Percentiles rank a stretch among this genome's conserved stretches.
These are phyloP conservation scores for Intellagama lesueurii DNA, from an alignment of 2,797 vertebrate species.

Conservation along the genomic window DNA sequence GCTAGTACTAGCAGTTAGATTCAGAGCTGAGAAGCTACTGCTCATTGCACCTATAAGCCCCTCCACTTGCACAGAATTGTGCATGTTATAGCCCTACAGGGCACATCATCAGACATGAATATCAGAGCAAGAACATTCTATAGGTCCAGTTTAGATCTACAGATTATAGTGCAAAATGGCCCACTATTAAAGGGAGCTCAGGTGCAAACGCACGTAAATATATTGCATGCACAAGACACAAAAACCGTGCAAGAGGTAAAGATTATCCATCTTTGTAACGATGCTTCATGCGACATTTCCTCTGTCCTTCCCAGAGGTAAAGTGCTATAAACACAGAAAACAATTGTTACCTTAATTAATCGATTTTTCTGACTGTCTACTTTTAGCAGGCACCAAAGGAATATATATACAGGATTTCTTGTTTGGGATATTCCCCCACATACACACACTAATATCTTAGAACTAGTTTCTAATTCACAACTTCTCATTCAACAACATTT, in stretches of 20 bases:
- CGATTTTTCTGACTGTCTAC: background rate
- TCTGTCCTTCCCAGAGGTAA: background rate
- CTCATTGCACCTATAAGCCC: background rate
- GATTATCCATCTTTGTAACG: background rate
- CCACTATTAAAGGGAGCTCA: no score
- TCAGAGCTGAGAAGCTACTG: background rate
- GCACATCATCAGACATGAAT: background rate
- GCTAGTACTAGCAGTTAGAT: no score
- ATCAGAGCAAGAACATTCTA: background rate
- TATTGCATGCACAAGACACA: background rate
- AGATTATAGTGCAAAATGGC: background rate
- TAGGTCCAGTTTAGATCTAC: background rate
- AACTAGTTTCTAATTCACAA: background rate
- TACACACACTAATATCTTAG: background rate
- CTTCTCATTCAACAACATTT: background rate
- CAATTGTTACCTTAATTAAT: background rate
- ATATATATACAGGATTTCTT: background rate
- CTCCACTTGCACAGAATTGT: background rate
- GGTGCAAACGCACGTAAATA: no score
- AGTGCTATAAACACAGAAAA: background rate
- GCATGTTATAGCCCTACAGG: background rate
- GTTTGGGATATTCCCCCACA: background rate
- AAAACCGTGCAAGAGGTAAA: background rate
- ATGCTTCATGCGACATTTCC: background rate
- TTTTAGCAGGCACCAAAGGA: background rate